These are phyloP conservation scores for Planococcus citri DNA, from an alignment of 1,140 invertebrate species.

Conservation along the genomic window DNA sequence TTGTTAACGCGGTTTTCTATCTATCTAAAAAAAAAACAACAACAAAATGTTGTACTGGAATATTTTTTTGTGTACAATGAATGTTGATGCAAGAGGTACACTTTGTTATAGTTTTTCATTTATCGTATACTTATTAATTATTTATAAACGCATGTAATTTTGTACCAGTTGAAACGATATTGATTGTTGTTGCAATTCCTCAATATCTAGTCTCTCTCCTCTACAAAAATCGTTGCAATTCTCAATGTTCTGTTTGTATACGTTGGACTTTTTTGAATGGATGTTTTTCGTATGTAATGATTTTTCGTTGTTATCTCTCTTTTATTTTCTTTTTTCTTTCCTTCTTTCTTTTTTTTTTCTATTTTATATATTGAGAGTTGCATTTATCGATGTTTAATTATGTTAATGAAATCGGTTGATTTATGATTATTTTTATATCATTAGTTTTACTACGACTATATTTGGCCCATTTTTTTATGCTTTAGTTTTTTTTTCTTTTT, in stretches of 20 bases:
- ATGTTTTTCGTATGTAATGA: not conserved
- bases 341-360: not conserved
- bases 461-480: not conserved
- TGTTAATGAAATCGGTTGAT: slow-evolving; percentile 9
- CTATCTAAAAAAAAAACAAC: too few species aligned
- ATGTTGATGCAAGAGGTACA: not conserved
- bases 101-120: slow-evolving; percentile 10
- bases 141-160: not conserved
- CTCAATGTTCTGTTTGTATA: not conserved
- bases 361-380: slow-evolving; percentile 10
- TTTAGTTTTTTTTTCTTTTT: slow-evolving; percentile 1
- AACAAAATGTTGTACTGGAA: not conserved
- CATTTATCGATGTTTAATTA: slow-evolving; percentile 8
- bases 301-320: not conserved
- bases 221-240: slow-evolving; percentile 13
- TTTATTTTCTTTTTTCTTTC: not conserved
- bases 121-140: not conserved
- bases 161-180: slow-evolving; percentile 12
- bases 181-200: slow-evolving; percentile 20
- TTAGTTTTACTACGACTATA: not conserved
- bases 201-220: slow-evolving; percentile 20
- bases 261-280: not conserved
- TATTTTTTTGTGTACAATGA: not conserved
- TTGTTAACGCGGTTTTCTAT: too few species aligned
- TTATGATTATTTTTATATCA: slow-evolving; percentile 4